Evolutionary conservation across 2,113 vertebrate species (phyloP).

Genomic region (Piliocolobus tephrosceles): DNA sequence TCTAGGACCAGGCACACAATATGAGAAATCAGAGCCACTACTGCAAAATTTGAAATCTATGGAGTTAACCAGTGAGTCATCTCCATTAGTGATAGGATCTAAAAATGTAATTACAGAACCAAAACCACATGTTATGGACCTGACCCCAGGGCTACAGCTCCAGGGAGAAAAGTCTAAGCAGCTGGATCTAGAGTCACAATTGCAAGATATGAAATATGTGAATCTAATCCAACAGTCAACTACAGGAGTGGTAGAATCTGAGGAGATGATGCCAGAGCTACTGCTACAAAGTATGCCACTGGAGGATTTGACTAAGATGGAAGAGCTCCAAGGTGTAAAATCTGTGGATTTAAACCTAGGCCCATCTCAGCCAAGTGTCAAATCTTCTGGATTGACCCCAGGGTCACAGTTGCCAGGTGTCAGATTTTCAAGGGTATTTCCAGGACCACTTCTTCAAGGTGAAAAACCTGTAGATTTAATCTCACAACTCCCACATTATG

Average conservation of each 20-base stretch:
- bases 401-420: slow-evolving; percentile 41
- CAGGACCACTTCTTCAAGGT: slow-evolving; percentile 10
- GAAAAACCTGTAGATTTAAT: slow-evolving; percentile 22
- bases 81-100: slow-evolving; percentile 5
- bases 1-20: neutral
- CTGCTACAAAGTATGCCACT: neutral
- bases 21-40: slow-evolving; percentile 27
- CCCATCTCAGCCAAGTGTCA: neutral
- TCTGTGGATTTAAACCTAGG: neutral
- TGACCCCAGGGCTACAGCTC: slow-evolving; percentile 19
- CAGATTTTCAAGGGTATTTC: slow-evolving; percentile 37
- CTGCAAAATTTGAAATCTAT: neutral
- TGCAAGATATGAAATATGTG: neutral
- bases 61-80: neutral
- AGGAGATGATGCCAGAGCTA: slow-evolving; percentile 28
- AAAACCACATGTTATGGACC: neutral
- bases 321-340: neutral
- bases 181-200: neutral
- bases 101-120: neutral
- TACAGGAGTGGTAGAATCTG: neutral
- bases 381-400: neutral
- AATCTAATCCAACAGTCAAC: slow-evolving; percentile 19
- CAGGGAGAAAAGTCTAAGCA: neutral
- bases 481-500: neutral
- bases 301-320: neutral